Conservation (phyloP, 2,888 invertebrate species). For the Galerucella calmariensis region DNA sequence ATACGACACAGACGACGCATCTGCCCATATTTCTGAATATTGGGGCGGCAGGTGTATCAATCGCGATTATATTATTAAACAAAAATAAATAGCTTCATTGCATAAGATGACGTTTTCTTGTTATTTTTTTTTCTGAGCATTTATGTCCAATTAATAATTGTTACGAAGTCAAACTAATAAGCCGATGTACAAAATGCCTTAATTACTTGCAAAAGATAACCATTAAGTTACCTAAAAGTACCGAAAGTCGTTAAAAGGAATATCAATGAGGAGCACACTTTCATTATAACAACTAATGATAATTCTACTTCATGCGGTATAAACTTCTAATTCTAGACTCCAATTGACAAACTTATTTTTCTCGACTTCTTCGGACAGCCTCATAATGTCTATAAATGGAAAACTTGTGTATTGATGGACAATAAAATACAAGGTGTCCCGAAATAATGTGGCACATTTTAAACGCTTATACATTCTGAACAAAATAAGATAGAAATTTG, state of each 20-base stretch:
- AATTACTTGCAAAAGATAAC: slow-evolving; percentile 1
- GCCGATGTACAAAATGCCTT: slow-evolving; percentile 17
- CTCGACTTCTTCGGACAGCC: too few relatives aligned
- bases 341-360: too few relatives aligned
- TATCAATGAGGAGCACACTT: too few relatives aligned
- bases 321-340: too few relatives aligned
- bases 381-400: too few relatives aligned
- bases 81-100: slow-evolving; percentile 50
- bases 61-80: slow-evolving; percentile 54
- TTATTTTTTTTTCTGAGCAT: slow-evolving; percentile 38
- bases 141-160: slow-evolving; percentile 46
- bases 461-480: too few relatives aligned
- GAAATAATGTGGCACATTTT: too few relatives aligned
- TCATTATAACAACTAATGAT: too few relatives aligned
- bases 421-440: too few relatives aligned
- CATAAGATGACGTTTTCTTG: slow-evolving; percentile 44
- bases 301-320: too few relatives aligned
- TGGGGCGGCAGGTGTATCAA: slow-evolving; percentile 57
- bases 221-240: neutral
- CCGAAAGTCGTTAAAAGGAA: neutral
- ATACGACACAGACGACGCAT: slow-evolving; percentile 50
- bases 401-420: too few relatives aligned
- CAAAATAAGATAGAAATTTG: too few relatives aligned
- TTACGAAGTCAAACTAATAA: slow-evolving; percentile 44
- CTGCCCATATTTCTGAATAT: slow-evolving; percentile 57